Base-by-base conservation (phyloP, 1,140 invertebrate species). In the Phocides pigmalion region DNA sequence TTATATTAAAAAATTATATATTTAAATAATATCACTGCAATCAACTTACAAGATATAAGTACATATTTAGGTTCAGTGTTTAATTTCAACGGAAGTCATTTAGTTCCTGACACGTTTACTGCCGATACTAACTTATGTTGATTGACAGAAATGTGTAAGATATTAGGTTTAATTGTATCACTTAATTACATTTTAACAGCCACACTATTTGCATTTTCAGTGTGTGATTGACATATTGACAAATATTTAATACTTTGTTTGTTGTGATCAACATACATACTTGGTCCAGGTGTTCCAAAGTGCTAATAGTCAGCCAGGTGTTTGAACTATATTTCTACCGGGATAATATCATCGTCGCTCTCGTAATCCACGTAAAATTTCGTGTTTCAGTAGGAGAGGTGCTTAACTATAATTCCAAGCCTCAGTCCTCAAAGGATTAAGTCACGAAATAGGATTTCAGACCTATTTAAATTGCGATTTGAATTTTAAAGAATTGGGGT, bases 101-200 rank as follows among this genome's bases (percentile, higher is more conserved):
- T 22, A n/a, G 35, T 37, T 32, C 22, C 22, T 49, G 22, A 15
- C 15, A 51, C 28, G 15, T 25, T 35, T n/a, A 35, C 15, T 14
- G 15, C 17, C 25, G 12, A 9, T 16, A 9, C 14, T 0, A 51
- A 4, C 32, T 15, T 50, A 50, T 14, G 0, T 17, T 50, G 25
- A 50, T 50, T 50, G 47, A 50, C 47, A 50, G 47, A 50, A 50
- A 50, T 50, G 32, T 50, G 32, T 50, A 50, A 15, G 25, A 32
- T 50, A 50, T 4, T 25, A 25, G 12, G 28, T 32, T 32, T 11
- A 39, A 51, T 51, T 35, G 32, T 51, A 35, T 32, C 15, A 51
- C 49, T 28, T 35, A 51, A 51, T 35, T 51, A 28, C 15, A 51
- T 28, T 35, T 17, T 35, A 50, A 50, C 16, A 16, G 47, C 25